Evolutionary conservation across 2,797 vertebrate species (phyloP).

Genomic region (Hemibagrus guttatus): DNA sequence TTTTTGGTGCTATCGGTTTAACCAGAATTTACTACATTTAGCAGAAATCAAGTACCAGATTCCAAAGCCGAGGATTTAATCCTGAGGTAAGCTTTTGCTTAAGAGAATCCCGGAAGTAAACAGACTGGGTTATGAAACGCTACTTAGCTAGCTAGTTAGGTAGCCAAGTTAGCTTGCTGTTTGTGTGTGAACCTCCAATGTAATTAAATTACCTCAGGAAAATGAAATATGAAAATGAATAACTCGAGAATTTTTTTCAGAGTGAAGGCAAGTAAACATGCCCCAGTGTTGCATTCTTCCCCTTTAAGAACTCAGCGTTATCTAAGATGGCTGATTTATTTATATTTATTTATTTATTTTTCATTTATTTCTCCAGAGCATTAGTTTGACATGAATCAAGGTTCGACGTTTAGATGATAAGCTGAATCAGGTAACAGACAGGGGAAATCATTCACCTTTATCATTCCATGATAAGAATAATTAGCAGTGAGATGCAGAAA

Average conservation of each 20-base stretch:
- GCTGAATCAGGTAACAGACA: neutral
- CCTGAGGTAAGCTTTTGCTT: constrained; percentile 7
- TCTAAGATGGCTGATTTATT: neutral
- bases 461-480: neutral
- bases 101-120: constrained; percentile 2
- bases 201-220: neutral
- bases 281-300: no score
- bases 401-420: neutral
- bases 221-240: no score
- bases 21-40: neutral
- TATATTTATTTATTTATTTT: neutral
- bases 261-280: neutral
- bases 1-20: neutral
- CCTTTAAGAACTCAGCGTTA: neutral
- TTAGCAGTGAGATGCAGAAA: neutral
- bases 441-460: neutral
- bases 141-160: neutral
- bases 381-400: neutral
- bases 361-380: neutral
- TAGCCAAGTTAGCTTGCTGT: constrained; percentile 6
- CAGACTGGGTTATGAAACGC: neutral
- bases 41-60: neutral
- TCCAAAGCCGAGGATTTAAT: neutral
- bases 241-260: no score
- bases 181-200: neutral